Evolutionary conservation across 92 coral and sea anemone species (phyloP).

Genomic region (Hydrozoanthus gracilis): DNA sequence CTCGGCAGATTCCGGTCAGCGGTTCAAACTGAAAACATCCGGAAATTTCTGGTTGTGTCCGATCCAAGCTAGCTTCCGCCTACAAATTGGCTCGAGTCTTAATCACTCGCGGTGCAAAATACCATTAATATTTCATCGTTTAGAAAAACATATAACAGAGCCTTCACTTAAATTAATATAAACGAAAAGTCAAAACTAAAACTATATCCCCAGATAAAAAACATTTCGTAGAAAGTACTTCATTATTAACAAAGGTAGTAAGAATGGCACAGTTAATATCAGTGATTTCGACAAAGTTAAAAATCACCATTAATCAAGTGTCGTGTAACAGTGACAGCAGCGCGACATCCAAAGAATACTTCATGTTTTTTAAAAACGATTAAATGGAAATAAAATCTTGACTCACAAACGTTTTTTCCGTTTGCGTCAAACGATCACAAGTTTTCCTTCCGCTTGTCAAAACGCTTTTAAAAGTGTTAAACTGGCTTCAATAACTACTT

Average conservation of each 20-base stretch:
- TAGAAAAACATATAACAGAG: background rate
- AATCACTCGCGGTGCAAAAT: background rate
- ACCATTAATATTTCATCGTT: background rate
- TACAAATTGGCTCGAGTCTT: background rate
- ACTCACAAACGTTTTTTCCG: background rate
- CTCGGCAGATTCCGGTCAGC: slow-evolving; percentile 33
- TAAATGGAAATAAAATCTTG: background rate
- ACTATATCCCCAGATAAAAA: background rate
- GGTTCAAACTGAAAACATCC: background rate
- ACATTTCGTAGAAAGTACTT: no score
- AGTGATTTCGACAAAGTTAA: no score
- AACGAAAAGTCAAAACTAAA: background rate
- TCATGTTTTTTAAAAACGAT: background rate
- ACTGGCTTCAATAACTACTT: no score
- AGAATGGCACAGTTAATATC: no score
- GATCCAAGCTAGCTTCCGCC: no score
- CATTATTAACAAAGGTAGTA: no score
- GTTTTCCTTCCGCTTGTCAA: background rate
- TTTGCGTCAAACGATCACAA: background rate
- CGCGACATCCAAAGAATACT: background rate
- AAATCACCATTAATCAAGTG: no score
- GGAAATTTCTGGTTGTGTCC: background rate
- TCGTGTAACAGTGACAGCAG: no score
- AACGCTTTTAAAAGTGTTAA: no score
- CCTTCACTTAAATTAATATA: background rate